Evolutionary conservation across 1,140 invertebrate genomes (phyloP).

Genomic region (Caenorhabditis briggsae): DNA sequence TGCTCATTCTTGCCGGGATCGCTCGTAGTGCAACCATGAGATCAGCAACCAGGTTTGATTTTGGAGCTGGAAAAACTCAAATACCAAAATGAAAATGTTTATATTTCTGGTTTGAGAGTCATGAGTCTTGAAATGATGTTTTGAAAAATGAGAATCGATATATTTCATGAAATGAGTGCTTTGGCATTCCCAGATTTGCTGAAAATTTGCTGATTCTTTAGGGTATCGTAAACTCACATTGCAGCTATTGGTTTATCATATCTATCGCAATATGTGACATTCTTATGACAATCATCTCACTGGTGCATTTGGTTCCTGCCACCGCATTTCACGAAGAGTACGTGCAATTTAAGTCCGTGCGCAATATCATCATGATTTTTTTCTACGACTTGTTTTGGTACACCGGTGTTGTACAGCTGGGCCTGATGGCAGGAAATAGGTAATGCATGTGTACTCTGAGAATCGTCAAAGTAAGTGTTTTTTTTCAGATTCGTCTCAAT

Average conservation of each 20-base stretch:
- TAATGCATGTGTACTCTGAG: slow-evolving; percentile 38
- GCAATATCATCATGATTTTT: slow-evolving; percentile 71
- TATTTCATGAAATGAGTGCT: neutral
- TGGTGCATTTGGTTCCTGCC: slow-evolving; percentile 69
- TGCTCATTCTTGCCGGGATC: slow-evolving; percentile 69
- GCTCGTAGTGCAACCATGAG: slow-evolving; percentile 68
- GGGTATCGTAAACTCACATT: neutral
- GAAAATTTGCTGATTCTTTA: no score
- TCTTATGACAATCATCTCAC: slow-evolving; percentile 68
- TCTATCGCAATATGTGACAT: slow-evolving; percentile 71
- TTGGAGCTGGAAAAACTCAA: slow-evolving; percentile 5
- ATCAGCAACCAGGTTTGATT: slow-evolving; percentile 65
- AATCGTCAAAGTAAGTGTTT: slow-evolving; percentile 20
- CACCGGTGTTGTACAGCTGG: slow-evolving; percentile 69
- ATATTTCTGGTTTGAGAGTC: no score
- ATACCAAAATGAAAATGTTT: no score
- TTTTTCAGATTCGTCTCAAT: slow-evolving; percentile 70
- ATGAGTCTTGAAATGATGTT: no score
- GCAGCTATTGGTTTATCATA: slow-evolving; percentile 72
- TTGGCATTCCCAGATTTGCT: no score
- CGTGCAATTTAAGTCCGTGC: slow-evolving; percentile 63
- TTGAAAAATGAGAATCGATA: neutral
- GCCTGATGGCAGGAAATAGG: slow-evolving; percentile 70
- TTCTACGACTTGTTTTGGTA: slow-evolving; percentile 73
- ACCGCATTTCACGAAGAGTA: slow-evolving; percentile 69